Evolutionary conservation across 2,797 vertebrate species (phyloP).

Genomic region (Muscicapa comitata): DNA sequence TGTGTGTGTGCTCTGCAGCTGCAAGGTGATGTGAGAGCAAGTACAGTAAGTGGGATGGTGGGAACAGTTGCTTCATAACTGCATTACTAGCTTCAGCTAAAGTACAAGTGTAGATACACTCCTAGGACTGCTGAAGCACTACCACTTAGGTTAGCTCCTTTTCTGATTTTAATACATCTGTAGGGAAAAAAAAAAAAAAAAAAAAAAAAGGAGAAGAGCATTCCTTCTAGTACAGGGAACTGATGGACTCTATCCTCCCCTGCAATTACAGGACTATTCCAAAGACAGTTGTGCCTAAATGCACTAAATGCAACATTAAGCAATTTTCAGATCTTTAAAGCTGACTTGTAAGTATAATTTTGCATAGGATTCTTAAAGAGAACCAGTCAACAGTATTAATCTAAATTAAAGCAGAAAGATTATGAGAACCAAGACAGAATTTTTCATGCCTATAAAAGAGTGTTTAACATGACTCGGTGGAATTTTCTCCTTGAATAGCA

Average conservation of each 20-base stretch:
- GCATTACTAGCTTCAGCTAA: background rate
- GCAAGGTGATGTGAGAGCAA: background rate
- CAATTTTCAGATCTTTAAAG: constrained; percentile 30
- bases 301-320: constrained; percentile 11
- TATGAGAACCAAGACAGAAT: background rate
- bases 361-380: background rate
- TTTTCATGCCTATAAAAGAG: background rate
- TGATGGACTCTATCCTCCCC: background rate
- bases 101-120: background rate
- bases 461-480: background rate
- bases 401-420: constrained; percentile 15
- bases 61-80: background rate
- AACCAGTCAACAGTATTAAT: constrained; percentile 8
- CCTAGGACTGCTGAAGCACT: background rate
- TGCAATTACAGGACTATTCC: constrained; percentile 1
- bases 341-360: background rate
- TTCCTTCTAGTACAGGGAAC: background rate
- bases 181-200: background rate
- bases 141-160: background rate
- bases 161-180: background rate
- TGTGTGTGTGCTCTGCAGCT: background rate
- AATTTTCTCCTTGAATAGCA: background rate
- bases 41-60: background rate
- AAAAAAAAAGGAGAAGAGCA: background rate
- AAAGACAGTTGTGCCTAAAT: constrained; percentile 4